Evolutionary conservation across 1,140 invertebrate species (phyloP), one percentile per base, ranked within the genome.

Genomic region (Callitettix versicolor): DNA sequence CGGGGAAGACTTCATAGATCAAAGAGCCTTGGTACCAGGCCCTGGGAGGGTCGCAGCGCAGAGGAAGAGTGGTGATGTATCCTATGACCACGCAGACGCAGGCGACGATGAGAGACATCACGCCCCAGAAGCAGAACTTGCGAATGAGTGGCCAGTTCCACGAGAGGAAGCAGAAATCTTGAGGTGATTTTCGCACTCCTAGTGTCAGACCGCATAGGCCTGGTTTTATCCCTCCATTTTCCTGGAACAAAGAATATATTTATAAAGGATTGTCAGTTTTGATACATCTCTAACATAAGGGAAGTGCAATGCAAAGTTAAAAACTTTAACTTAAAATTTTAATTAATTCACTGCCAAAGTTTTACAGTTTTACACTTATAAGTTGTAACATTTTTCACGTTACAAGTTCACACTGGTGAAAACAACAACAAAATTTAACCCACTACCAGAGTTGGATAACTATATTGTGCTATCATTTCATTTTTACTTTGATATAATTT

Each of bases 1-100:
- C 82, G 2, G 86, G 85, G 62, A 88, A 88, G 51, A 91, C 79
- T 71, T 91, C 86, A 64, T 91, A 91, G 62, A 90, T 82, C 1
- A 88, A 72, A 49, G 77, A 79, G 12, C 86, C 85, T 72, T 88
- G 84, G 73, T 86, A 87, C 88, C 88, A 92, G 52, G 82, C 72
- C 1, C 73, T 68, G 7, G 68, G 60, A 30, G 80, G 82, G 65
- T 84, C 81, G 58, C 83, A 89, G 54, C 75, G 75, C 66, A 75
- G 80, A 18, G 85, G 85, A 67, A 88, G 76, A 1, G 76, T 78
- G 14, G 76, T 71, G 18, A 88, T 81, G 69, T 85, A 76, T 7
- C 77, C 78, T 49, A 87, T 74, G 2, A 86, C 82, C 1, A 85
- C 69, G 1, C 78, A 81, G 44, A 84, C 69, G 67, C 84, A 84